A percentile compares a stretch with the other conserved stretches of the same genome.
These are phyloP conservation scores for Oopsacas minuta DNA, from an alignment of 37 sponge, comb jelly and placozoan genomes.

Conservation along the genomic window DNA sequence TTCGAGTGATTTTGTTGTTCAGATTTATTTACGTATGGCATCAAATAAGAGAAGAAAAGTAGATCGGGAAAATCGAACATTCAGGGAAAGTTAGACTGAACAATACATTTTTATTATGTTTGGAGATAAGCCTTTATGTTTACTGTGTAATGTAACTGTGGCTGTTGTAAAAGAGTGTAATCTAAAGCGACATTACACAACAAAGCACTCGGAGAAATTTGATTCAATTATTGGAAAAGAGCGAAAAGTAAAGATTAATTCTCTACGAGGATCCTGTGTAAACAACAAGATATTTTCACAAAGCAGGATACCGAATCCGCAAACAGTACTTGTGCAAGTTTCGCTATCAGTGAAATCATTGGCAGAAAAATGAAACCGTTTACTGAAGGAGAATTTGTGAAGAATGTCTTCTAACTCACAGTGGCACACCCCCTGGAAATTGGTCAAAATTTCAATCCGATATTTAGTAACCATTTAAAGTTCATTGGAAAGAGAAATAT, in stretches of 20 bases:
- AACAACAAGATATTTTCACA: neutral
- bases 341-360: slow-evolving; percentile 2
- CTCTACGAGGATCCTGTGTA: neutral
- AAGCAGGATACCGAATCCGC: neutral
- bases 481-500: too few species aligned
- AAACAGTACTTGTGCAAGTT: neutral
- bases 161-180: neutral
- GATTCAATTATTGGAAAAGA: neutral
- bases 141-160: neutral
- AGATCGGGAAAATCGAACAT: neutral
- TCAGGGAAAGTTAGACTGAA: neutral
- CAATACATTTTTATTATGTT: slow-evolving; percentile 12
- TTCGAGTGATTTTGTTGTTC: neutral
- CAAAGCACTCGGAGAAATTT: neutral
- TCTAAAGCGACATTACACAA: slow-evolving; percentile 1
- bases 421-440: too few species aligned
- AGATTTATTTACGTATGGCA: neutral
- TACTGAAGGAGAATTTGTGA: neutral
- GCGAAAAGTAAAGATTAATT: neutral
- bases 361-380: neutral
- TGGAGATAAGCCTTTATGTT: neutral
- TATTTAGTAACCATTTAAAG: too few species aligned
- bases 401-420: neutral
- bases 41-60: slow-evolving; percentile 6
- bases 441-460: too few species aligned